Evolutionary conservation across 2,797 vertebrate species (phyloP).

Genomic region (Rhabdophis nuchalis): DNA sequence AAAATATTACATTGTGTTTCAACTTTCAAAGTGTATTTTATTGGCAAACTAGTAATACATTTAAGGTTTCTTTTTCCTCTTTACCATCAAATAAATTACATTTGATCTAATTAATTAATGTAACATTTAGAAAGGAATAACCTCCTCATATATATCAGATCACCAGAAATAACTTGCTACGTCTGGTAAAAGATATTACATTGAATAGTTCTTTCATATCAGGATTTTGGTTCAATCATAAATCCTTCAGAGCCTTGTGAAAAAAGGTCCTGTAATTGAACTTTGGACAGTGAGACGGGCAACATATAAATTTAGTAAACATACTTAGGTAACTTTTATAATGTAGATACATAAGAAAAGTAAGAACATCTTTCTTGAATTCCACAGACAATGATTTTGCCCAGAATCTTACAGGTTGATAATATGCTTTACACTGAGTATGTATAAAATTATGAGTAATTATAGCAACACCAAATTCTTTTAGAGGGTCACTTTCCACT

Average conservation of each 20-base stretch:
- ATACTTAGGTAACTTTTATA: constrained; percentile 32
- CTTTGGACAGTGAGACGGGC: background rate
- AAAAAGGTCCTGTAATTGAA: constrained; percentile 24
- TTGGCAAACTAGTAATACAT: constrained; percentile 33
- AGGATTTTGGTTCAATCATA: constrained; percentile 8
- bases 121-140: constrained; percentile 37
- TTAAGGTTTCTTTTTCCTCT: constrained; percentile 27
- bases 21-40: constrained; percentile 34
- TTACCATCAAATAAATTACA: constrained; percentile 28
- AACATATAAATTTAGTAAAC: background rate
- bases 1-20: constrained; percentile 55
- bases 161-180: constrained; percentile 11
- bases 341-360: background rate
- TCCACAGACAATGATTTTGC: constrained; percentile 26
- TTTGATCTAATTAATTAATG: constrained; percentile 36
- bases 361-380: constrained; percentile 22
- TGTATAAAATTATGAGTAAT: background rate
- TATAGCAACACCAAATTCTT: fast-evolving
- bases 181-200: constrained; percentile 28
- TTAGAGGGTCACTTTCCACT: constrained; percentile 13
- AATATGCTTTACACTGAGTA: constrained; percentile 30
- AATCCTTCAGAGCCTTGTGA: constrained; percentile 29
- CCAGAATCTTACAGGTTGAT: constrained; percentile 15
- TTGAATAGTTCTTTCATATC: constrained; percentile 31
- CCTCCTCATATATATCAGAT: constrained; percentile 10